A percentile compares a stretch with the other conserved stretches of the same genome.
phyloP scores from a whole-genome alignment of 2,888 invertebrate genomes.

The Andrena hattorfiana region DNA sequence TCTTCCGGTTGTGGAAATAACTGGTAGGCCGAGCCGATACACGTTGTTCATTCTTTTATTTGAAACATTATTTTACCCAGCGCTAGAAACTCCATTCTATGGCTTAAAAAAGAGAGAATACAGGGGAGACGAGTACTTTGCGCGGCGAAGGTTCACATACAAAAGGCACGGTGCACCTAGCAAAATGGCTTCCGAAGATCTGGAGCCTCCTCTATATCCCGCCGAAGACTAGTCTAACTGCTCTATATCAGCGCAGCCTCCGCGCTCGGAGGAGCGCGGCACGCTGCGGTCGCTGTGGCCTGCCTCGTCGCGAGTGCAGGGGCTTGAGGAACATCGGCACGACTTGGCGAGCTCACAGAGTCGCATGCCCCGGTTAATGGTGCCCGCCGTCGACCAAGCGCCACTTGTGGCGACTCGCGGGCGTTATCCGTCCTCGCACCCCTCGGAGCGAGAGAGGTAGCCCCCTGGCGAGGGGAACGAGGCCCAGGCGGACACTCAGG shows the following conservation, averaged over 20 bases:
- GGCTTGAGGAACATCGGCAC: conserved; percentile 34
- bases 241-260: conserved; percentile 19
- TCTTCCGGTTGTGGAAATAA: conserved; percentile 36
- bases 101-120: conserved; percentile 15
- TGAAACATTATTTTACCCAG: conserved; percentile 15
- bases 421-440: background rate
- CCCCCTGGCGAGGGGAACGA: background rate
- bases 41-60: conserved; percentile 33
- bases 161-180: conserved; percentile 13
- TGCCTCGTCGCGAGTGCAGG: conserved; percentile 19
- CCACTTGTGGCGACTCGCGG: background rate
- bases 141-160: conserved; percentile 1
- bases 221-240: conserved; percentile 37
- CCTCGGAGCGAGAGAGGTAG: background rate
- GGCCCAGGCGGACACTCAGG: background rate
- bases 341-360: background rate
- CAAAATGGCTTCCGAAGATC: background rate
- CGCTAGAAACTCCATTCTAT: background rate
- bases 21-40: background rate
- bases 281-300: conserved; percentile 4
- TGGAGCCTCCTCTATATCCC: background rate
- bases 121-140: background rate
- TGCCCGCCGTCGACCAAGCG: background rate
- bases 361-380: background rate
- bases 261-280: conserved; percentile 36